These are phyloP conservation scores for Chesias legatella DNA, from an alignment of 2,888 invertebrate species.

Conservation along the genomic window DNA sequence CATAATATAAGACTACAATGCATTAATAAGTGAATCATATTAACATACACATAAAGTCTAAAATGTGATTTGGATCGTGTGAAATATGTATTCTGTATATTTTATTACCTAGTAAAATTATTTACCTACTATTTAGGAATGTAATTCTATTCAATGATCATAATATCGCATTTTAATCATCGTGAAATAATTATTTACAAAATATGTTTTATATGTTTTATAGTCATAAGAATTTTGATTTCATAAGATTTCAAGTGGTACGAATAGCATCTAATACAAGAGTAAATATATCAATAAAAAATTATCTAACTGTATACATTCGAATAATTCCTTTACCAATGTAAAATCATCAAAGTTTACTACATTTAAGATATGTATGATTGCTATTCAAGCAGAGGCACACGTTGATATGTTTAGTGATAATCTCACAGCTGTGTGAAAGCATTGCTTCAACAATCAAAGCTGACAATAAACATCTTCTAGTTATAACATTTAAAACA, in stretches of 20 bases:
- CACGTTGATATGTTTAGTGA: conserved; percentile 77
- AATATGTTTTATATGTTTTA: conserved; percentile 68
- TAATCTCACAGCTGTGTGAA: conserved; percentile 49
- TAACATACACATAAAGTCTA: not conserved
- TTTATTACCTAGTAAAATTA: conserved; percentile 10
- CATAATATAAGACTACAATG: conserved; percentile 15
- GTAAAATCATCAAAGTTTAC: conserved; percentile 71
- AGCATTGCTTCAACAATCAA: conserved; percentile 70
- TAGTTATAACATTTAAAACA: conserved; percentile 37
- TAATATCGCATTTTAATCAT: conserved; percentile 55
- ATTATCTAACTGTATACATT: conserved; percentile 66
- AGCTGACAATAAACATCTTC: conserved; percentile 50
- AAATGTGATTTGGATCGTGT: conserved; percentile 11
- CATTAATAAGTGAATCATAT: conserved; percentile 4
- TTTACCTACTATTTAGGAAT: conserved; percentile 39
- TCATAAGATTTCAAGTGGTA: conserved; percentile 77
- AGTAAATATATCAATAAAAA: conserved; percentile 72
- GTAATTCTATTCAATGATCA: conserved; percentile 50
- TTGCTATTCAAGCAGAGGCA: conserved; percentile 76
- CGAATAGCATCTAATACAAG: conserved; percentile 71
- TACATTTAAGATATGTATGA: conserved; percentile 73
- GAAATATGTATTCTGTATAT: conserved; percentile 9
- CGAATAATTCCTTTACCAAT: conserved; percentile 43
- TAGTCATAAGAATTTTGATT: conserved; percentile 78
- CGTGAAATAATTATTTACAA: conserved; percentile 71